phyloP scores from a whole-genome alignment of 2,888 invertebrate genomes.

The Caenorhabditis afra region DNA sequence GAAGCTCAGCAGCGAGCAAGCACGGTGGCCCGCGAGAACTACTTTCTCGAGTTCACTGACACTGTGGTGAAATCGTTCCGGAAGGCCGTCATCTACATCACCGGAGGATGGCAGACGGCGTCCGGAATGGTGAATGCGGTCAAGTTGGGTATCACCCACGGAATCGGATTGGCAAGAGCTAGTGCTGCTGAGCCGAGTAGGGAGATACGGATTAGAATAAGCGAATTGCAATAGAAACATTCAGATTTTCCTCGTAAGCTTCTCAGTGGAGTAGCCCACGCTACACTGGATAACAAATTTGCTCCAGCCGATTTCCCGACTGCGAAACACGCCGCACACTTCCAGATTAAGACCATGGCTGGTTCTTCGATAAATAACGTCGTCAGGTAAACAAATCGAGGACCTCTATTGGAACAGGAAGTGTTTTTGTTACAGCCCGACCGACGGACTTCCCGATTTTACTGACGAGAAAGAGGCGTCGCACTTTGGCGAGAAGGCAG shows the following conservation, averaged over 20 bases:
- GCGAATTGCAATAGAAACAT: not conserved
- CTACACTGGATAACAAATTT: slow-evolving; percentile 45
- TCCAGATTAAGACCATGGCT: slow-evolving; percentile 50
- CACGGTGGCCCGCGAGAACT: slow-evolving; percentile 51
- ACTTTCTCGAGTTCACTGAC: slow-evolving; percentile 49
- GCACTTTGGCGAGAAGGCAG: slow-evolving; percentile 38
- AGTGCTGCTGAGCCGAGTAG: slow-evolving; percentile 70
- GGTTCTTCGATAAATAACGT: slow-evolving; percentile 38
- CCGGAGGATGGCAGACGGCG: slow-evolving; percentile 73
- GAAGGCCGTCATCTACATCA: slow-evolving; percentile 63
- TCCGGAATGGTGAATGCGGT: slow-evolving; percentile 69
- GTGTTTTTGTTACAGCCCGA: slow-evolving; percentile 29
- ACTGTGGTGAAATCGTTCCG: slow-evolving; percentile 25
- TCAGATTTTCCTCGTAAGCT: slow-evolving; percentile 50
- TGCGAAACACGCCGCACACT: slow-evolving; percentile 52
- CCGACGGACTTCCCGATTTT: slow-evolving; percentile 47
- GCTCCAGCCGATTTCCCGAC: slow-evolving; percentile 48
- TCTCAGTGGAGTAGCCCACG: slow-evolving; percentile 34
- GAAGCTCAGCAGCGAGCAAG: slow-evolving; percentile 43
- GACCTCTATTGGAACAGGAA: not conserved
- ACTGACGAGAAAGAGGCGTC: slow-evolving; percentile 50
- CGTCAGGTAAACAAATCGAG: slow-evolving; percentile 15
- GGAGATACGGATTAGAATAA: not conserved
- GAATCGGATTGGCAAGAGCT: slow-evolving; percentile 69
- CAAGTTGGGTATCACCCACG: slow-evolving; percentile 63